These are phyloP conservation scores for Dasypus novemcinctus DNA, from an alignment of 2,113 vertebrate species.

Conservation along the genomic window DNA sequence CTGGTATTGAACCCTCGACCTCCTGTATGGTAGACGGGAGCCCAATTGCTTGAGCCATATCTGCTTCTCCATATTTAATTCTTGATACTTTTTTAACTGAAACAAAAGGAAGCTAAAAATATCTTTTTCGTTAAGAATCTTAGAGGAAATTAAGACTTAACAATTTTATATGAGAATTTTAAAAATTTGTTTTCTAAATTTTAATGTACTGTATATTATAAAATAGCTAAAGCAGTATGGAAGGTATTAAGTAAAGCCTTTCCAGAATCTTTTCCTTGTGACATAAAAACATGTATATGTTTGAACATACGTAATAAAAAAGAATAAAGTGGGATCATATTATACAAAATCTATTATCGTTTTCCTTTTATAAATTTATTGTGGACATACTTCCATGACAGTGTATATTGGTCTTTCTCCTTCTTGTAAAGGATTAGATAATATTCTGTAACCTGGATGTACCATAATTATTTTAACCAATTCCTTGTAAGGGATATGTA, in stretches of 20 bases:
- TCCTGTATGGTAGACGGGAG: too few relatives aligned
- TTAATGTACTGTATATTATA: background rate
- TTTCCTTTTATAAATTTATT: background rate
- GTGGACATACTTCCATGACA: background rate
- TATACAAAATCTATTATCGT: background rate
- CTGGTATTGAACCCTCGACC: too few relatives aligned
- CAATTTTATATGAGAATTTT: background rate
- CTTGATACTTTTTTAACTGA: conserved; percentile 6
- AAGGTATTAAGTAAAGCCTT: conserved; percentile 20
- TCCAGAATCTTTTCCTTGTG: background rate
- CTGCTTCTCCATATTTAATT: too few relatives aligned
- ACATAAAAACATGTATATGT: background rate
- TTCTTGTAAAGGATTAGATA: conserved; percentile 30
- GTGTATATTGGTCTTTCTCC: background rate
- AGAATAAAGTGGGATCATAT: background rate
- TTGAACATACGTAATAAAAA: background rate
- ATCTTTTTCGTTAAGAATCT: conserved; percentile 9
- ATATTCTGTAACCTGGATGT: background rate
- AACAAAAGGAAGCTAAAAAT: background rate
- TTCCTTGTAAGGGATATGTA: conserved; percentile 6
- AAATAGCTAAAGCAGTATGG: background rate
- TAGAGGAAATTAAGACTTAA: background rate
- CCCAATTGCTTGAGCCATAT: too few relatives aligned
- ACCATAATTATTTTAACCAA: conserved; percentile 11
- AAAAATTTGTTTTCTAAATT: background rate